Evolutionary conservation across 2,797 vertebrate species (phyloP).

Genomic region (Moxostoma hubbsi): DNA sequence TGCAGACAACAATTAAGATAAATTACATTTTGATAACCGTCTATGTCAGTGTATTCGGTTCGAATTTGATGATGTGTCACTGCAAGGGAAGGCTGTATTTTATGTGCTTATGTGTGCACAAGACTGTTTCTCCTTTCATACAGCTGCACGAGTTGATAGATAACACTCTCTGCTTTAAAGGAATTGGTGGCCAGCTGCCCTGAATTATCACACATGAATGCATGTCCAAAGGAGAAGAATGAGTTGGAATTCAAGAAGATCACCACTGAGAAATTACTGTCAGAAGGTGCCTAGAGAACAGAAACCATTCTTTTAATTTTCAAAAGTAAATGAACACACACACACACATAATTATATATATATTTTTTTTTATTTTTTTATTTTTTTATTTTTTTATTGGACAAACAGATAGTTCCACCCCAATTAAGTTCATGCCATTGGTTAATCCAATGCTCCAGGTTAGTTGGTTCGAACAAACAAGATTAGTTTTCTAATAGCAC

Average conservation of each 20-base stretch:
- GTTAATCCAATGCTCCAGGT: no score
- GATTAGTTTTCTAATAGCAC: no score
- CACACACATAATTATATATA: no score
- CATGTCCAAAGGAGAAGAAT: constrained; percentile 41
- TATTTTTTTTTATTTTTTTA: no score
- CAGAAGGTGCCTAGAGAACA: constrained; percentile 41
- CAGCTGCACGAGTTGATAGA: constrained; percentile 6
- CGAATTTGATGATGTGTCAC: background rate
- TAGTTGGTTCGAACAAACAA: no score
- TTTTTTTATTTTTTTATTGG: no score
- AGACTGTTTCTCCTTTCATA: constrained; percentile 11
- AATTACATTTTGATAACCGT: constrained; percentile 16
- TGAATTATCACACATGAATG: constrained; percentile 30
- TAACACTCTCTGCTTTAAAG: constrained; percentile 13
- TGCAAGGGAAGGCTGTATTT: constrained; percentile 12
- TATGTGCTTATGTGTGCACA: background rate
- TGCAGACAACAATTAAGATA: constrained; percentile 19
- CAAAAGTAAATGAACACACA: constrained; percentile 22
- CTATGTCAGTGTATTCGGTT: background rate
- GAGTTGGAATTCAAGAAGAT: constrained; percentile 31
- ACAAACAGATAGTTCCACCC: no score
- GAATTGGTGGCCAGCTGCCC: constrained; percentile 43
- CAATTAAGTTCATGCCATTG: no score
- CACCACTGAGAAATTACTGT: constrained; percentile 41
- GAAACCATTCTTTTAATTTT: constrained; percentile 29